phyloP scores from a whole-genome alignment of 2,113 vertebrate species.

The Macquaria ambigua region DNA sequence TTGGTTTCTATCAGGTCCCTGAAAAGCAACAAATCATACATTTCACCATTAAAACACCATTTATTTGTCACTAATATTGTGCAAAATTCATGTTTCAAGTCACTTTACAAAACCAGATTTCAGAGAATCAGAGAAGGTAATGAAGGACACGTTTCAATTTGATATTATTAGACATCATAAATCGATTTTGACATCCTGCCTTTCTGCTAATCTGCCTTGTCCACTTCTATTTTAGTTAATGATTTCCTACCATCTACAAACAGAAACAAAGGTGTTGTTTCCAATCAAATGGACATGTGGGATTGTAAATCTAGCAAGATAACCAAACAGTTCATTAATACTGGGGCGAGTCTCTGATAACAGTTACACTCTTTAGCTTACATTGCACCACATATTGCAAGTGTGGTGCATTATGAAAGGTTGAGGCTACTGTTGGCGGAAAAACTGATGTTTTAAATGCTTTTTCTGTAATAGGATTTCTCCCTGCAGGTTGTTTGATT shows the following conservation, averaged over 20 bases:
- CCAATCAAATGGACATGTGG: background rate
- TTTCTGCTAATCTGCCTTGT: background rate
- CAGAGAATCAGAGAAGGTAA: background rate
- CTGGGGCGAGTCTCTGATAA: background rate
- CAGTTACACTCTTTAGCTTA: background rate
- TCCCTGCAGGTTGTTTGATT: background rate
- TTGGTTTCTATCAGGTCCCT: conserved; percentile 94
- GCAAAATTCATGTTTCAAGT: background rate
- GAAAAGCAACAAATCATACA: background rate
- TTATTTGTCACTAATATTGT: background rate
- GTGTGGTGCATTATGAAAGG: background rate
- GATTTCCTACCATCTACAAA: conserved; percentile 8
- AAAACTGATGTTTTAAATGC: background rate
- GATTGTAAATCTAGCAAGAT: background rate
- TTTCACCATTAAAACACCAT: background rate
- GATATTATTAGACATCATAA: conserved; percentile 6
- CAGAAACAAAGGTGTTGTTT: background rate
- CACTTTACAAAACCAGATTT: background rate
- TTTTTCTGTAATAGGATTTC: background rate
- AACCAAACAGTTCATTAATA: background rate
- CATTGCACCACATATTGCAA: background rate
- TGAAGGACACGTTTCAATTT: background rate
- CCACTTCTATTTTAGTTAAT: background rate
- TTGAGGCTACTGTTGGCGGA: background rate
- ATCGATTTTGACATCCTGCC: background rate